Percentiles rank a stretch among this genome's conserved stretches.
phyloP scores from a whole-genome alignment of 2,113 vertebrate genomes.

The Peromyscus maniculatus region DNA sequence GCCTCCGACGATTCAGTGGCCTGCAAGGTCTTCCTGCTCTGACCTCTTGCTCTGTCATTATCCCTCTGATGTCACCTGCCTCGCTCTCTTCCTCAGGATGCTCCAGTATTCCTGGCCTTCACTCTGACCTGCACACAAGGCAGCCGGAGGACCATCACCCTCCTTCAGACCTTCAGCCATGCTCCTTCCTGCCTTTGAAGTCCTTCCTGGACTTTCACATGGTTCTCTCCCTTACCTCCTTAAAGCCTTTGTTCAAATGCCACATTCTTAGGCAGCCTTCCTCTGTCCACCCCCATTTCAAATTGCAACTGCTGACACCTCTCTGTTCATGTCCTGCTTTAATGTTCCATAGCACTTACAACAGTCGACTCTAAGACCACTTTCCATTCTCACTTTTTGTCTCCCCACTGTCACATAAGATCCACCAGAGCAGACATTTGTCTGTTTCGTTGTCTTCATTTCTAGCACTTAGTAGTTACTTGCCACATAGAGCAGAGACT shows the following conservation, averaged over 20 bases:
- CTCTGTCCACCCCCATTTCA: not conserved
- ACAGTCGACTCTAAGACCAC: not conserved
- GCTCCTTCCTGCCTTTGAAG: conserved; percentile 37
- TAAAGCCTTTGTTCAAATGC: conserved; percentile 32
- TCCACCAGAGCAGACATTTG: not conserved
- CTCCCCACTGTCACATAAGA: conserved; percentile 23
- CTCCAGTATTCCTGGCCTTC: not conserved
- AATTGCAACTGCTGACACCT: conserved; percentile 17
- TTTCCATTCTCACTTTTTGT: conserved; percentile 15
- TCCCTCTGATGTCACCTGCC: not conserved
- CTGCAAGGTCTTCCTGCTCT: not conserved
- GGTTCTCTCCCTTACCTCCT: not conserved
- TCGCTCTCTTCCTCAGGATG: not conserved
- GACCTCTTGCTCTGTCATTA: not conserved
- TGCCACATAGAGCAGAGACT: conserved; percentile 7
- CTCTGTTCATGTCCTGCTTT: not conserved
- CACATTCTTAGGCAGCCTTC: not conserved
- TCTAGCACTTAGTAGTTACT: not conserved
- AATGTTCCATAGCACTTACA: not conserved
- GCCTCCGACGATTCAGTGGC: not conserved
- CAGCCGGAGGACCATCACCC: not conserved
- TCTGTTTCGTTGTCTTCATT: not conserved
- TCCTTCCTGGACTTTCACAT: not conserved
- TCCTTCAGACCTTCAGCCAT: not conserved
- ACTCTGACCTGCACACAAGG: not conserved